Evolutionary conservation across 2,888 invertebrate genomes (phyloP).

Genomic region (Anthrax anthrax): DNA sequence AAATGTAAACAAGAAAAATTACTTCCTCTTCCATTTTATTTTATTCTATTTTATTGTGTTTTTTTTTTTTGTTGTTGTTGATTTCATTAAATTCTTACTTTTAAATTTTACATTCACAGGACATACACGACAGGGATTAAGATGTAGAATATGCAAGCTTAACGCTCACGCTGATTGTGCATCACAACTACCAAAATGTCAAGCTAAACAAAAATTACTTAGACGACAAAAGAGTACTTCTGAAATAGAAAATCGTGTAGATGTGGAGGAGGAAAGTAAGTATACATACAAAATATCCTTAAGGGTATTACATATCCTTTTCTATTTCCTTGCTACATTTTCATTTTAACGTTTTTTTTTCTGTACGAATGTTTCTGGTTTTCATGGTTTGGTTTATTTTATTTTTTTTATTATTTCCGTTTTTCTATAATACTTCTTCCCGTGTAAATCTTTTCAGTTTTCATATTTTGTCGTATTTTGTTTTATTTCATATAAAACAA

Average conservation of each 20-base stretch:
- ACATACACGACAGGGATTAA: conserved; percentile 79
- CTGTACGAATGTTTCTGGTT: too few relatives aligned
- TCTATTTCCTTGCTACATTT: too few relatives aligned
- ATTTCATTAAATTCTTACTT: background rate
- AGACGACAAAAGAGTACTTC: conserved; percentile 82
- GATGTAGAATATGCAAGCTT: conserved; percentile 80
- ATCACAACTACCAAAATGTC: conserved; percentile 67
- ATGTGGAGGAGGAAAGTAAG: conserved; percentile 72
- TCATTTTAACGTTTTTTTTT: too few relatives aligned
- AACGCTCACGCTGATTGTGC: conserved; percentile 85
- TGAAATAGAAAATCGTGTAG: conserved; percentile 59
- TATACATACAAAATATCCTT: conserved; percentile 14
- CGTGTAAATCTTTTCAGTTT: too few relatives aligned
- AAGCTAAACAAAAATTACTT: conserved; percentile 69
- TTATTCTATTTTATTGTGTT: background rate
- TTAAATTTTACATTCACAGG: conserved; percentile 38
- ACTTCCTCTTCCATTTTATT: background rate
- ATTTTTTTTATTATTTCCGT: too few relatives aligned
- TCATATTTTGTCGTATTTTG: too few relatives aligned
- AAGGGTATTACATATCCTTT: too few relatives aligned
- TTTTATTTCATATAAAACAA: too few relatives aligned
- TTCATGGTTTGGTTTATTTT: too few relatives aligned
- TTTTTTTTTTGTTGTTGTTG: background rate
- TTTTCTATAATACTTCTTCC: too few relatives aligned
- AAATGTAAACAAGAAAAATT: background rate